phyloP scores from a whole-genome alignment of 2,888 invertebrate genomes.

The Eupithecia exiguata region DNA sequence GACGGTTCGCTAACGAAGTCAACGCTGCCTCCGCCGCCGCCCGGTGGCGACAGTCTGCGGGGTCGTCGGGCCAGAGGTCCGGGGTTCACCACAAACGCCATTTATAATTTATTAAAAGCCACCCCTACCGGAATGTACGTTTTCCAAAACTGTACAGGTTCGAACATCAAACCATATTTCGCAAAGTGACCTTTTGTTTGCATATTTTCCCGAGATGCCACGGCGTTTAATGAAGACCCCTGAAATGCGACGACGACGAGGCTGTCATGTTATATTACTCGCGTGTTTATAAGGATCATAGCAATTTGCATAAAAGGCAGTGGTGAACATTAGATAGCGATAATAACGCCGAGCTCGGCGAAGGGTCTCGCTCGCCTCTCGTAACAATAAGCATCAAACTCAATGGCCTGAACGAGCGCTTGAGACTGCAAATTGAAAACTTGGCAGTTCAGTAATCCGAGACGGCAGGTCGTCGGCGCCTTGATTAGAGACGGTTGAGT shows the following conservation, averaged over 20 bases:
- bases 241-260: constrained; percentile 24
- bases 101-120: constrained; percentile 47
- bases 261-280: constrained; percentile 41
- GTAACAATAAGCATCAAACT: constrained; percentile 41
- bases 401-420: constrained; percentile 33
- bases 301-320: constrained; percentile 33
- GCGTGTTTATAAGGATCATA: constrained; percentile 26
- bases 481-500: constrained; percentile 19
- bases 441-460: constrained; percentile 30
- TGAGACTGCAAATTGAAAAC: constrained; percentile 29
- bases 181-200: constrained; percentile 3
- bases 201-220: constrained; percentile 18
- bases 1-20: constrained; percentile 26
- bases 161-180: not conserved
- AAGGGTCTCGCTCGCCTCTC: constrained; percentile 25
- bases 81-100: constrained; percentile 36
- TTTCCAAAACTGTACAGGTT: not conserved
- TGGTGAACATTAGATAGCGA: constrained; percentile 30
- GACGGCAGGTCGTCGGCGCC: constrained; percentile 20
- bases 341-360: constrained; percentile 29
- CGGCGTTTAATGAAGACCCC: constrained; percentile 10
- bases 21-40: not conserved
- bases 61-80: not conserved
- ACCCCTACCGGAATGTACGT: constrained; percentile 24
- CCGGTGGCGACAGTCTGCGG: not conserved